These are phyloP conservation scores for Toxostoma redivivum DNA, from an alignment of 2,113 vertebrate species.

Conservation along the genomic window DNA sequence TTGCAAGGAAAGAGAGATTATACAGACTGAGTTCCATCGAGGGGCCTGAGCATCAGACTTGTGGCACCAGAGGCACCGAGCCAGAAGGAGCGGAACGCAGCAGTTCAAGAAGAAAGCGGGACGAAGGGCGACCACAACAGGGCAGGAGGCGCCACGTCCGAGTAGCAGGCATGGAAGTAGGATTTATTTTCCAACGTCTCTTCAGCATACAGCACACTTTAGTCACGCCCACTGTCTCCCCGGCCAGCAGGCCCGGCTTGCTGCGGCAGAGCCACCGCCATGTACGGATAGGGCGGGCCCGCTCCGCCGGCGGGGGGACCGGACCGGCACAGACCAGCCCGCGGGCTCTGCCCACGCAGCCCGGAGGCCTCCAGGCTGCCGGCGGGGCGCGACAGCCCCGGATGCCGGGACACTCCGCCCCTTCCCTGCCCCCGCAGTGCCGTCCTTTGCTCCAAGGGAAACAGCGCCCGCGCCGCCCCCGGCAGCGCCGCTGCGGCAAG, in stretches of 20 bases:
- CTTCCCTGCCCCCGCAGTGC: neutral
- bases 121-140: neutral
- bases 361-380: neutral
- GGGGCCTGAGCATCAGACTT: fast-evolving
- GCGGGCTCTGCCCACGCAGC: neutral
- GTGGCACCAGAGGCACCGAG: fast-evolving
- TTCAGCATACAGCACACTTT: fast-evolving
- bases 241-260: neutral
- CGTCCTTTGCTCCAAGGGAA: fast-evolving
- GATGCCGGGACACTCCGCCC: neutral
- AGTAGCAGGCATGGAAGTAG: neutral
- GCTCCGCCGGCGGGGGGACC: neutral
- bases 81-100: fast-evolving
- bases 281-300: fast-evolving
- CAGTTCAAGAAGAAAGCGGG: too few relatives aligned
- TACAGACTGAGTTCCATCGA: fast-evolving
- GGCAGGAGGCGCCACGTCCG: neutral
- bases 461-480: neutral
- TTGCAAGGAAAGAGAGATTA: neutral
- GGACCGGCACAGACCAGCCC: neutral
- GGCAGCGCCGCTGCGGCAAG: neutral
- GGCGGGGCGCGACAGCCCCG: neutral
- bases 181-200: neutral
- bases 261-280: neutral
- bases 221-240: neutral